Percentiles rank a stretch among this genome's conserved stretches.
These are phyloP conservation scores for Uromys caudimaculatus DNA, from an alignment of 2,797 vertebrate genomes.

Conservation along the genomic window DNA sequence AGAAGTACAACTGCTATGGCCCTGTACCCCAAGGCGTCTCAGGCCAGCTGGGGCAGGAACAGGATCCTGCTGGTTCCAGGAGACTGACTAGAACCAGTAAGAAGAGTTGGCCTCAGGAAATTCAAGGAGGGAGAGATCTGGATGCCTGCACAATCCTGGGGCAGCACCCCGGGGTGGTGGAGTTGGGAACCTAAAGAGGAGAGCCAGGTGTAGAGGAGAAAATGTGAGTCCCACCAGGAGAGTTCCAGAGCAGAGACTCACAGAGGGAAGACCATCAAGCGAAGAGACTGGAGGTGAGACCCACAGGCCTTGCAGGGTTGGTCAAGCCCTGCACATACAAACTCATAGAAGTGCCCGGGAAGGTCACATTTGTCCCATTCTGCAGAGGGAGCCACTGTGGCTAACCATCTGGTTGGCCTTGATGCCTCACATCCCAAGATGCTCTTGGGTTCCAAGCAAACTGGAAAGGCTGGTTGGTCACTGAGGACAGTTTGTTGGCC, in stretches of 20 bases:
- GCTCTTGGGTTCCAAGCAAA: neutral
- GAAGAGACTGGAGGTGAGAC: fast-evolving
- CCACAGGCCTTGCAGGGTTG: fast-evolving
- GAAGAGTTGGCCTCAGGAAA: neutral
- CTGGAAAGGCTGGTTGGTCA: neutral
- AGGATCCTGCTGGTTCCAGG: neutral
- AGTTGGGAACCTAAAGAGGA: too few species aligned
- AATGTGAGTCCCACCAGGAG: neutral
- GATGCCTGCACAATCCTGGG: fast-evolving
- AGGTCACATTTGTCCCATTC: neutral
- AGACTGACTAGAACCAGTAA: neutral
- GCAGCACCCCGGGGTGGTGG: neutral
- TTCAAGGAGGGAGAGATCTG: neutral
- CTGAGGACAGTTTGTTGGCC: neutral
- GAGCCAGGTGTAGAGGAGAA: neutral
- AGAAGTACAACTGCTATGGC: too few species aligned
- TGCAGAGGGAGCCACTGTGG: neutral
- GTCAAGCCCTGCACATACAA: fast-evolving
- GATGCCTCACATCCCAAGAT: neutral
- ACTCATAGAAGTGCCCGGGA: neutral
- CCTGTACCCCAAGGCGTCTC: neutral
- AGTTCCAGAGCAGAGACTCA: neutral
- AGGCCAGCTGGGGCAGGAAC: too few species aligned
- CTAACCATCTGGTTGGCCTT: neutral
- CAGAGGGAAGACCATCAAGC: neutral